A percentile compares a stretch with the other conserved stretches of the same genome.
Evolutionary conservation across 2,113 vertebrate species (phyloP).

Genomic region (Mus musculus): GRCm39 chr2:81719501-81720000

Average conservation of each 20-base stretch:
- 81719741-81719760: neutral
- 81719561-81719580: neutral
- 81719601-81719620: neutral
- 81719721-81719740: neutral
- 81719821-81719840: too few species aligned
- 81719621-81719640: neutral
- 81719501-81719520: neutral
- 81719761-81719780: neutral
- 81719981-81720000: neutral
- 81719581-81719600: neutral
- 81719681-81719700: too few species aligned
- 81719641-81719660: neutral
- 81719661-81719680: neutral
- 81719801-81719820: neutral
- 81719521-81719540: neutral
- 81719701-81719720: neutral
- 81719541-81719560: neutral
- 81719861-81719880: too few species aligned
- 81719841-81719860: neutral
- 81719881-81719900: neutral
- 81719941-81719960: too few species aligned
- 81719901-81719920: neutral
- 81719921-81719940: neutral
- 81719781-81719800: neutral
- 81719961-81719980: neutral